Base-by-base conservation (phyloP, 1,140 invertebrate genomes). In the Reticulitermes speratus region DNA sequence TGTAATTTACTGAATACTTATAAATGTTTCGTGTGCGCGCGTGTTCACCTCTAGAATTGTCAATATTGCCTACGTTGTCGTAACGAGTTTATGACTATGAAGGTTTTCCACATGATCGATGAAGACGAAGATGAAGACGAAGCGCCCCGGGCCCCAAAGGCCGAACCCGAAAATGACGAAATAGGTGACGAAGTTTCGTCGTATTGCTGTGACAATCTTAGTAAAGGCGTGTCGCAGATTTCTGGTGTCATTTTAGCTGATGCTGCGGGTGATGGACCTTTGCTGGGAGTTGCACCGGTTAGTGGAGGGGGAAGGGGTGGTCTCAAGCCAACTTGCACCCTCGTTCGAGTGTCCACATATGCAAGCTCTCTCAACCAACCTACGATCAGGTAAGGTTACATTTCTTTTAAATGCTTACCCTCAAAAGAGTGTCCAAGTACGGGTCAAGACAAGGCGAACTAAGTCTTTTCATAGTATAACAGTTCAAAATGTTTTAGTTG, bases 321-420 rank as follows among this genome's bases (percentile, higher is more conserved):
- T 1, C 8, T 7, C 65, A 75, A 75, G 45, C 7, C 83, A 14
- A 9, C 83, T 25, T 38, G 48, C 45, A 55, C 84, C 16, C 84
- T 84, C n/a, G 23, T 84, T 19, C 84, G 84, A 25, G 84, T 84
- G 44, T 84, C 84, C 48, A 84, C 84, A 32, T 84, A 84, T 65
- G 48, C 84, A n/a, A 84, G 84, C 45, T 84, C 84, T 52, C 84
- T 84, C 0, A 84, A 84, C 48, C 84, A 84, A 16, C 48, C 84
- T 45, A 65, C 48, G 11, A 9, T 38, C 44, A 84, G 84, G 48
- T 65, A 75, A 75, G 65, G 19, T 12, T 30, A 30, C n/a, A 11
- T 75, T 75, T n/a, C n/a, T 75, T 8, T 75, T 30, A 75, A 65
- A 11, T 30, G 8, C 52, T 19, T 21, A 21, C 52, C 52, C 52